Base-by-base conservation (phyloP, 2,113 vertebrate species). In the Bubo scandiacus region DNA sequence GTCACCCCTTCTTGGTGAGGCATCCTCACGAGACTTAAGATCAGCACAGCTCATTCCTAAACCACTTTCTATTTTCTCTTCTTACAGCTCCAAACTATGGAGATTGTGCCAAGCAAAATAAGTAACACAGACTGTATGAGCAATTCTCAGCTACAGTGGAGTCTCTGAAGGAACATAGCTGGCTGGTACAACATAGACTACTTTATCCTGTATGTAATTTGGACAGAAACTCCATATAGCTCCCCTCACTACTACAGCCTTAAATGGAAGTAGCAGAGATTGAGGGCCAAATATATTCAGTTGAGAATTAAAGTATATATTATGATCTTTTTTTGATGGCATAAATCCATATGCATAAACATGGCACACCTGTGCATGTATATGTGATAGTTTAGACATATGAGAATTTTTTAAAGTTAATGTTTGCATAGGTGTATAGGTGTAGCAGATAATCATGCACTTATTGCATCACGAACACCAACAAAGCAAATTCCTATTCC, bases 91-190 rank as follows among this genome's bases (percentile, higher is more conserved):
- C 66, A 75, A 87, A 78, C 65, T 91, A 30, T 38, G 61, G 93
- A 91, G 78, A 36, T 23, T 77, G 71, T 94, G 96, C 94, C 96
- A 97, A 97, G 74, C 40, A 89, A 96, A 96, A 96, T 77, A 96
- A 92, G 92, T 92, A 94, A 92, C 92, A 86, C 70, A 96, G 96
- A 89, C 86, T 79, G 86, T 83, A 90, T 57, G 73, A 91, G 94
- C 91, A 91, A 75, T 66, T 96, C 92, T 90, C 92, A 94, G 90
- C 85, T 96, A 23, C 78, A 92, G 47, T 81, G 59, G 63, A 95
- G 79, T 93, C 88, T 94, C 94, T 87, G 86, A 95, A 92, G 84
- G 77, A 94, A 94, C 91, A 85, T 43, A 91, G 73, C 89, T 94
- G 86, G 70, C 94, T 95, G 81, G 62, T 96, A 70, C 94, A 95